Conservation (phyloP, 2,113 vertebrate genomes). For the Pandion haliaetus region DNA sequence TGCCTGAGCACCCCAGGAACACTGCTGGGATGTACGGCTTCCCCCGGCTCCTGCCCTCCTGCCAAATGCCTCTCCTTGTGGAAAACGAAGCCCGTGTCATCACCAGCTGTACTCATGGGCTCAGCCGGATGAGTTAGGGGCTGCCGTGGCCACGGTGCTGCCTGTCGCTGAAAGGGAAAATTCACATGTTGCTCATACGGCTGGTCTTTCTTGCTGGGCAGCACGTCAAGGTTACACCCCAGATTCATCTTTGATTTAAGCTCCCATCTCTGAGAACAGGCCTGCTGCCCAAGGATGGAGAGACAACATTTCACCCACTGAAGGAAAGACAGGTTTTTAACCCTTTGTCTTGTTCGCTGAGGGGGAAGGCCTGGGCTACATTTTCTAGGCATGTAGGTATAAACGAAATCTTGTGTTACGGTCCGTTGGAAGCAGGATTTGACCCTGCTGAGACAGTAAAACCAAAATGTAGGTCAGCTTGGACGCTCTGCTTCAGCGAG, state of each 20-base stretch:
- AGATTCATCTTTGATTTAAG: neutral
- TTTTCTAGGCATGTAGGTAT: neutral
- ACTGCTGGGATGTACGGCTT: fast-evolving
- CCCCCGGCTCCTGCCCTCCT: neutral
- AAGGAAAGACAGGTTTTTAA: neutral
- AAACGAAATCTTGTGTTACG: neutral
- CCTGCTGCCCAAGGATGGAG: neutral
- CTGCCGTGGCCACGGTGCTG: fast-evolving
- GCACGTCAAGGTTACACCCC: neutral
- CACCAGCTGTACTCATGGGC: fast-evolving
- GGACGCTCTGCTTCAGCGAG: neutral
- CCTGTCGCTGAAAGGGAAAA: neutral
- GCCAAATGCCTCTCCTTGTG: neutral
- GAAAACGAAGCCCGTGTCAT: neutral
- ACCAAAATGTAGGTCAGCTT: neutral
- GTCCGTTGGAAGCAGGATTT: neutral
- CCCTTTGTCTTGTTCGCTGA: neutral
- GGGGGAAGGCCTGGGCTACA: neutral
- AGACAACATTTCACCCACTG: neutral
- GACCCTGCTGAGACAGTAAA: neutral
- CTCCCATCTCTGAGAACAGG: neutral
- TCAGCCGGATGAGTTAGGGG: neutral
- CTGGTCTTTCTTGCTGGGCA: neutral
- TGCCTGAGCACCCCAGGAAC: neutral
- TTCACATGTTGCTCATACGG: neutral